These are phyloP conservation scores for Colinus virginianus DNA, from an alignment of 2,113 vertebrate genomes.

Conservation along the genomic window DNA sequence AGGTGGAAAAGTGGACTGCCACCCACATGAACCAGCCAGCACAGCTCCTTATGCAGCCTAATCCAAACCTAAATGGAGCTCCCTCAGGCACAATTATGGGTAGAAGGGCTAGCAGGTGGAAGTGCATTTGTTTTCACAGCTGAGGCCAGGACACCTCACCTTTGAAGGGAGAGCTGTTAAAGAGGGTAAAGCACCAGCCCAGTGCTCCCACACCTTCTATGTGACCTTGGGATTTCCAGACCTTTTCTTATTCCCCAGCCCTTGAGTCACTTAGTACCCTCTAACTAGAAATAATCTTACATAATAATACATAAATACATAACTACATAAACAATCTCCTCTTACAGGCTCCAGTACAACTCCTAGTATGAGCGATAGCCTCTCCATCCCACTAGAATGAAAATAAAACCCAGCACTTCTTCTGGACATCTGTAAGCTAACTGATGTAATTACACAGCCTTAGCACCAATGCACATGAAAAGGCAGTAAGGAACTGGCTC, in stretches of 20 bases:
- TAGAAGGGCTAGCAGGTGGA: background rate
- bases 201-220: background rate
- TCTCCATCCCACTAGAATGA: background rate
- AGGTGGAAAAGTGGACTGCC: no score
- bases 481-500: slow-evolving; percentile 44
- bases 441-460: background rate
- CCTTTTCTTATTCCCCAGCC: background rate
- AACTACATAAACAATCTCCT: background rate
- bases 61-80: background rate
- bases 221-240: background rate
- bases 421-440: background rate
- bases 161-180: background rate
- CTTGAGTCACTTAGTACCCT: background rate
- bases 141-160: background rate
- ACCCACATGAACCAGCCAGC: background rate
- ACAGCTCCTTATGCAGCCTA: background rate
- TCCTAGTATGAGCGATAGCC: background rate
- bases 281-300: background rate
- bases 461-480: background rate
- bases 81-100: background rate
- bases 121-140: rapidly evolving
- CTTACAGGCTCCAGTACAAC: background rate
- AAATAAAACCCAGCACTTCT: slow-evolving; percentile 6
- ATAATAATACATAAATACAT: no score
- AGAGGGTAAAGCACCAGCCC: background rate